Evolutionary conservation across 2,797 vertebrate species (phyloP), one percentile per base, ranked within the genome.

Genomic region (Melopsittacus undulatus): DNA sequence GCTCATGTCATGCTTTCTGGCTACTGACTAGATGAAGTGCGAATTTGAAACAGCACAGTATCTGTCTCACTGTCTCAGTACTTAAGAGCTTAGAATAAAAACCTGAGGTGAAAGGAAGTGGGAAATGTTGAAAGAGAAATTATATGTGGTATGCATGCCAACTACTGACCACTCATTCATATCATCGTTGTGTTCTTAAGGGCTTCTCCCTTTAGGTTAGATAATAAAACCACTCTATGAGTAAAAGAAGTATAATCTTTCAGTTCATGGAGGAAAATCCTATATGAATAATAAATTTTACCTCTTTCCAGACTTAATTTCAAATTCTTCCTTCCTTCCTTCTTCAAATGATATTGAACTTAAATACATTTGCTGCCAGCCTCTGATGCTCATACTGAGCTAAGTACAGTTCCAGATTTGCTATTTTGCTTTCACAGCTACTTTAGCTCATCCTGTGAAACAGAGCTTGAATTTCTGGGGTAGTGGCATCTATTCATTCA

Each of bases 31-130:
- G 72, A 92, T 94, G 84, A 95, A 89, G 72, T 89, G 87, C 85
- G 81, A 95, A 95, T 95, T 89, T 91, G 79, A 96, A 96, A 87
- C 89, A 96, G 72, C 72, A 83, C 68, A 73, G 32, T 74, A 85
- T 85, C n/a, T 73, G 14, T 57, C 54, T 56, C 63, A 85, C 24
- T 63, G 16, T 52, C 59, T 56, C 61, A 59, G 51, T 82, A 51
- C 8, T 83, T 91, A 56, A 85, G 68, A 70, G 34, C 4, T 63
- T 77, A 64, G 14, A 34, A 72, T 24, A 79, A 89, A 92, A 83
- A 38, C 16, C 5, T 1, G 0, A 26, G 6, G 12, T 67, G 14
- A 15, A 14, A 7, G 30, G 12, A 52, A 83, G 30, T 12, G 42
- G 4, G 3, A 72, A 93, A 93, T n/a, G 3, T 23, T 49, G 32